Conservation (phyloP, 2,797 vertebrate genomes). For the Erethizon dorsatum region DNA sequence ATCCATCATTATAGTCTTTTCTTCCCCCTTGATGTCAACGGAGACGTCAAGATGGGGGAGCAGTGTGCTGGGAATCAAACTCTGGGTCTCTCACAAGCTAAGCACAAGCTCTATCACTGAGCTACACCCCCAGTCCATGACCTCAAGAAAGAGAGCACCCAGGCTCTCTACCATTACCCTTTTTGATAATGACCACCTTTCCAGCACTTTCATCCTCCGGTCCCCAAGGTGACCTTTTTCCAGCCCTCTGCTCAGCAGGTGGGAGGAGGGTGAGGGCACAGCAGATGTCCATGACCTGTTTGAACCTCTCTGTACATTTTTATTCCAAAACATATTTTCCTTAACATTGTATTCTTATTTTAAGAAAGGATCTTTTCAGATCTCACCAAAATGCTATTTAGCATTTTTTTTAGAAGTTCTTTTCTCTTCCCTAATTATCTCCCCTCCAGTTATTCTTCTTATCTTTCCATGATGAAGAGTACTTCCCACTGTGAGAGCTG, state of each 20-base stretch:
- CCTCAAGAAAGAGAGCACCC: neutral
- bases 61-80: neutral
- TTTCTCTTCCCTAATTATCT: slow-evolving; percentile 26
- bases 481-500: neutral
- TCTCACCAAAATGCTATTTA: neutral
- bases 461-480: neutral
- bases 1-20: neutral
- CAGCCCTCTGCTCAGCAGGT: neutral
- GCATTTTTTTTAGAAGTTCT: neutral
- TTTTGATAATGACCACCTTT: neutral
- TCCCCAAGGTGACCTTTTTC: neutral
- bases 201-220: neutral
- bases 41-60: neutral
- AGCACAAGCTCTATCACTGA: neutral
- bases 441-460: neutral
- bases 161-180: neutral
- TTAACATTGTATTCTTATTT: neutral
- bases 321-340: slow-evolving; percentile 12
- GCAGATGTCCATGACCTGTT: neutral
- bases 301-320: neutral
- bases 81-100: neutral
- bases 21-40: too few species aligned
- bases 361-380: neutral
- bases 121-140: neutral
- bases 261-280: neutral